Evolutionary conservation across 1,140 invertebrate species (phyloP), one percentile per base, ranked within the genome.

Genomic region (Drosophila serrata): DNA sequence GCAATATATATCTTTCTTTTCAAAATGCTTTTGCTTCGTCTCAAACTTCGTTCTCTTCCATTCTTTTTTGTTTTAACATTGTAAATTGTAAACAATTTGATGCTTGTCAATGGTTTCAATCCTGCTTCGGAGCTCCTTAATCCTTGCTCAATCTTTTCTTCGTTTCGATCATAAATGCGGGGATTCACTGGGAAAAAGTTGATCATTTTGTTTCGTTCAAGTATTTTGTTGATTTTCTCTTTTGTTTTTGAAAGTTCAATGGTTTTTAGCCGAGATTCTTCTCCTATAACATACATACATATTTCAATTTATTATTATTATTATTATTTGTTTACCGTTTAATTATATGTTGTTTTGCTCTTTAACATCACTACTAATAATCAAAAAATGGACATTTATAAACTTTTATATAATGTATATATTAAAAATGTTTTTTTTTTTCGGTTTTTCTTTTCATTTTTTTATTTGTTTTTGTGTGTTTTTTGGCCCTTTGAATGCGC

Each of bases 321-420:
- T 84, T 84, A 85, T 72, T 72, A 72, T 72, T 57, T 58, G 17
- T 86, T 86, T 85, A 81, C 60, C 73, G 79, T 81, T 53, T 86
- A 81, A 81, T 60, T 85, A 49, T 85, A 49, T 62, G 24, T 45
- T 58, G 39, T 75, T 78, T 72, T 65, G 37, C 29, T 57, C 37
- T 65, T 77, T 85, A 88, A 88, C 85, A 90, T 88, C 85, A 88
- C 85, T 88, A 88, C 85, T 88, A 88, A 88, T 88, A 88, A 88
- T 88, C 81, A 88, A 88, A 88, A 88, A 88, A 88, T 88, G 85
- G 85, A 88, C 85, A 88, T 88, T 88, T 88, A 88, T 88, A 88
- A 88, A 90, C 84, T 77, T 88, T 90, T 80, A 77, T 80, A 77
- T 77, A 76, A 79, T 75, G 81, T 84, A 62, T 84, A 62, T 82